Percentiles rank a stretch among this genome's conserved stretches.
These are phyloP conservation scores for Allygus modestus DNA, from an alignment of 2,888 invertebrate species.

Conservation along the genomic window DNA sequence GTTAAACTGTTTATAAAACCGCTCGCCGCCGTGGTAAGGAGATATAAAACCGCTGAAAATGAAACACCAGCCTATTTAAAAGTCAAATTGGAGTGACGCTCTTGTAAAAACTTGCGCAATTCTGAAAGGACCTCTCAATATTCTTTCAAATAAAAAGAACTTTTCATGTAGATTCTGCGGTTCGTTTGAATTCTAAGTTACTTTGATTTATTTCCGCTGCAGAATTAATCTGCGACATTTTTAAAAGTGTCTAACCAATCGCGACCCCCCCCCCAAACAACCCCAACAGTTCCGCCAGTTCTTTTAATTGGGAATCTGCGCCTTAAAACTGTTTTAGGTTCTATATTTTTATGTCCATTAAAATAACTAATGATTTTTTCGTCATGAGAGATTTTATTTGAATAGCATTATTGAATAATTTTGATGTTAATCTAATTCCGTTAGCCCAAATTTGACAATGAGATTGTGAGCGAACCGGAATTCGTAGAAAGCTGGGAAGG, in stretches of 20 bases:
- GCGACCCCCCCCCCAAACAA: not conserved
- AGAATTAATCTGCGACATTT: constrained; percentile 35
- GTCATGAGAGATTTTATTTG: too few relatives aligned
- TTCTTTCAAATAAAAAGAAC: constrained; percentile 31
- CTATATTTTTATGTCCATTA: too few relatives aligned
- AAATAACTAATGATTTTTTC: too few relatives aligned
- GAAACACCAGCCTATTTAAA: constrained; percentile 34
- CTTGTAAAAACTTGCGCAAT: constrained; percentile 31
- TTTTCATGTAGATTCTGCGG: constrained; percentile 46
- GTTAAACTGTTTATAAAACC: not conserved
- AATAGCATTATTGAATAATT: too few relatives aligned
- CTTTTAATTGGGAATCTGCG: not conserved
- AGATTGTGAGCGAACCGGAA: too few relatives aligned
- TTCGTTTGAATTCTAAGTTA: constrained; percentile 35
- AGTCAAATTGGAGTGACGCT: constrained; percentile 16
- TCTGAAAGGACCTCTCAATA: constrained; percentile 24
- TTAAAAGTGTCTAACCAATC: constrained; percentile 14
- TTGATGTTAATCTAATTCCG: too few relatives aligned
- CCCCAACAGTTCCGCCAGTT: not conserved
- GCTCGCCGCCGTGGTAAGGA: not conserved
- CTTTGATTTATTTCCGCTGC: constrained; percentile 45
- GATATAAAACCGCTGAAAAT: constrained; percentile 31
- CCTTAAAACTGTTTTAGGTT: too few relatives aligned
- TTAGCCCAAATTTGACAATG: too few relatives aligned
- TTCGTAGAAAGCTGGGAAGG: too few relatives aligned